phyloP scores from a whole-genome alignment of 2,113 vertebrate genomes.

The Actenoides lindsayi region DNA sequence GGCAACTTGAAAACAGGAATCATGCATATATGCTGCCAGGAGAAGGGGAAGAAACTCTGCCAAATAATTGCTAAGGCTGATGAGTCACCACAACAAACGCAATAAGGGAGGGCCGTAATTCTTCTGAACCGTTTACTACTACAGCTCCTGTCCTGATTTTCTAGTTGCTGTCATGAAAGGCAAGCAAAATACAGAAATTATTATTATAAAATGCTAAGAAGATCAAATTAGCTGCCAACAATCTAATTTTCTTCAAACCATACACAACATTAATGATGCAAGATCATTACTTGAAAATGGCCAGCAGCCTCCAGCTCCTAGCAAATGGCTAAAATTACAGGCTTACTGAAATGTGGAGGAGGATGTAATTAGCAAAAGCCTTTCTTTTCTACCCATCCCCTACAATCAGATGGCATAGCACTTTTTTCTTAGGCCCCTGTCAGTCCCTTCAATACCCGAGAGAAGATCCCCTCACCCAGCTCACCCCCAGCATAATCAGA shows the following conservation, averaged over 20 bases:
- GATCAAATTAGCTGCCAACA: constrained; percentile 35
- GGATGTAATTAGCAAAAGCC: not conserved
- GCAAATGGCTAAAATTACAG: not conserved
- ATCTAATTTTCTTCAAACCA: constrained; percentile 33
- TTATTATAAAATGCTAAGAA: constrained; percentile 12
- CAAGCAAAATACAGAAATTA: constrained; percentile 5
- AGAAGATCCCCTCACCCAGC: not conserved
- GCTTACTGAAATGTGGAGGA: not conserved
- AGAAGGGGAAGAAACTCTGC: constrained; percentile 36
- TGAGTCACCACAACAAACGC: constrained; percentile 31
- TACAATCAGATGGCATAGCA: not conserved
- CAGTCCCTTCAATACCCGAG: not conserved
- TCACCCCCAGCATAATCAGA: not conserved
- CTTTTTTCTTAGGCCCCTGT: not conserved
- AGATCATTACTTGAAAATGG: not conserved
- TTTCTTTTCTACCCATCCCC: not conserved
- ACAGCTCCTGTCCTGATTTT: constrained; percentile 21
- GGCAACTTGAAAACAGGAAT: constrained; percentile 50
- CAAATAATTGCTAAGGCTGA: constrained; percentile 44
- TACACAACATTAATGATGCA: not conserved
- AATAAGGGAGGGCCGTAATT: constrained; percentile 23
- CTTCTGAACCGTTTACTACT: constrained; percentile 36
- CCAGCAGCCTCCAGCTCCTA: not conserved
- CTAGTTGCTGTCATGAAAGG: constrained; percentile 24
- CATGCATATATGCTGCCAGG: not conserved